phyloP scores from a whole-genome alignment of 2,797 vertebrate species.

The Lithobates pipiens region DNA sequence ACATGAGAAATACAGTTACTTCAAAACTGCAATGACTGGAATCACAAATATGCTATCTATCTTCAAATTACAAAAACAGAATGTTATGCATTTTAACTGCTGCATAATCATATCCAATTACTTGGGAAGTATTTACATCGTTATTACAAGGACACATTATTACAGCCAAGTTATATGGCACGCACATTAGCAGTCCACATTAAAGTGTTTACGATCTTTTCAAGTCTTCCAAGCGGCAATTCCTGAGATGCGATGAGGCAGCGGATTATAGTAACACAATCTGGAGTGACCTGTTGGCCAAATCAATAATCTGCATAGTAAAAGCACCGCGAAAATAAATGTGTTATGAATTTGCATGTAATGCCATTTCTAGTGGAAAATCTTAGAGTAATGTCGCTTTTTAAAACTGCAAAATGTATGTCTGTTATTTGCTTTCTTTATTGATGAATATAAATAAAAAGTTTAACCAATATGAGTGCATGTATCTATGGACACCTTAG shows the following conservation, averaged over 20 bases:
- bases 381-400: neutral
- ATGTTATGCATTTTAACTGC: slow-evolving; percentile 59
- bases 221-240: slow-evolving; percentile 3
- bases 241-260: slow-evolving; percentile 8
- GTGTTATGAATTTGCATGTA: neutral
- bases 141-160: slow-evolving; percentile 49
- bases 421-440: neutral
- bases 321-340: neutral
- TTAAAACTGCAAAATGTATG: neutral
- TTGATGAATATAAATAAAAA: neutral
- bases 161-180: slow-evolving; percentile 33
- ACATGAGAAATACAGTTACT: slow-evolving; percentile 1
- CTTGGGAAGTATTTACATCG: slow-evolving; percentile 31
- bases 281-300: neutral
- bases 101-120: slow-evolving; percentile 56
- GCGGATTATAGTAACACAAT: slow-evolving; percentile 21
- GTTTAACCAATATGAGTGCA: too few relatives aligned
- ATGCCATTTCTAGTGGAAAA: neutral
- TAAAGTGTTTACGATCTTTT: slow-evolving; percentile 46
- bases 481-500: too few relatives aligned
- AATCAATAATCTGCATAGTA: slow-evolving; percentile 9
- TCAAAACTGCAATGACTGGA: slow-evolving; percentile 1
- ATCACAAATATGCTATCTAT: slow-evolving; percentile 39
- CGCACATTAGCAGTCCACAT: slow-evolving; percentile 37
- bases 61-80: slow-evolving; percentile 48